These are phyloP conservation scores for Chlorospingus flavigularis DNA, from an alignment of 2,797 vertebrate genomes.

Conservation along the genomic window DNA sequence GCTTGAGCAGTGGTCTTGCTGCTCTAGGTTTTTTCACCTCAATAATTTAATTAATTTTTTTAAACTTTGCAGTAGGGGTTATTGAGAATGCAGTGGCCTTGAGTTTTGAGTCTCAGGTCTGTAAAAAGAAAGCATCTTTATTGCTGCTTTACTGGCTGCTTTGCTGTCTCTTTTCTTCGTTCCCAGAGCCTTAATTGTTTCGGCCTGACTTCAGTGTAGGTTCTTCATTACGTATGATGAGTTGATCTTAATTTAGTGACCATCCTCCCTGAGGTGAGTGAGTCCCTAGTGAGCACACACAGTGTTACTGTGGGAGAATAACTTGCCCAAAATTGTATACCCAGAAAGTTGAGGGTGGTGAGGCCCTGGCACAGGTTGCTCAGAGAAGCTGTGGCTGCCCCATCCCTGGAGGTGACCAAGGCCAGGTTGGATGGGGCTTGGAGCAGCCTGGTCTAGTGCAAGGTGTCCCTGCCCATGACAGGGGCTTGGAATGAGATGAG, in stretches of 20 bases:
- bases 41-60: not conserved
- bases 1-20: not conserved
- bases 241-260: not conserved
- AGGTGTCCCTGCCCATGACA: not conserved
- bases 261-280: not conserved
- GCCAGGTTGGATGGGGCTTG: not conserved
- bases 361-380: not conserved
- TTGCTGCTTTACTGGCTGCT: not conserved
- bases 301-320: not conserved
- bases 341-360: not conserved
- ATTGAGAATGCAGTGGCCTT: not conserved
- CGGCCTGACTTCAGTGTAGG: not conserved
- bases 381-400: not conserved
- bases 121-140: not conserved
- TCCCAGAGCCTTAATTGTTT: not conserved
- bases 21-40: not conserved
- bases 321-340: not conserved
- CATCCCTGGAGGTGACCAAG: not conserved
- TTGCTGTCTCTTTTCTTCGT: not conserved
- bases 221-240: not conserved
- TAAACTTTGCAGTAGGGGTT: rapidly evolving
- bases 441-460: not conserved
- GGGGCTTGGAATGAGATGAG: not conserved
- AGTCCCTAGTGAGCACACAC: not conserved
- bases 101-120: not conserved